phyloP scores from a whole-genome alignment of 2,888 invertebrate genomes.

The Sphecodes monilicornis region DNA sequence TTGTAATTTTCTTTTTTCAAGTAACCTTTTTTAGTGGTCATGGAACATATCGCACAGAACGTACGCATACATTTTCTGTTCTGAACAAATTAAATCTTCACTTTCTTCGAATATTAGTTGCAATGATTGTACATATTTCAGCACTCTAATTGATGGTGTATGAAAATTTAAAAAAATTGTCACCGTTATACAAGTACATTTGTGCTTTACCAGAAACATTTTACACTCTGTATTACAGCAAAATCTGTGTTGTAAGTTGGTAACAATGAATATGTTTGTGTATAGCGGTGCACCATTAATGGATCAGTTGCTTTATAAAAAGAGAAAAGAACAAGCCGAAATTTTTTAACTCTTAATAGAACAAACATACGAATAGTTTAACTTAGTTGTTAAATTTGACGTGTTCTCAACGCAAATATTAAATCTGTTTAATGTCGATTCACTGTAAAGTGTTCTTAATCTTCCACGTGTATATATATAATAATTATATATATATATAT shows the following conservation, averaged over 20 bases:
- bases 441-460: constrained; percentile 80
- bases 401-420: constrained; percentile 27
- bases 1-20: constrained; percentile 41
- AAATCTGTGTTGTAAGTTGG: constrained; percentile 24
- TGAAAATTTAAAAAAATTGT: constrained; percentile 45
- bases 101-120: constrained; percentile 17
- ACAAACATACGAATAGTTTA: constrained; percentile 22
- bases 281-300: constrained; percentile 28
- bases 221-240: constrained; percentile 15
- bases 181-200: constrained; percentile 36
- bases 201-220: constrained; percentile 43
- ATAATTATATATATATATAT: constrained; percentile 61
- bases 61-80: constrained; percentile 25
- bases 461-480: constrained; percentile 43
- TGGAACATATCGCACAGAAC: constrained; percentile 42
- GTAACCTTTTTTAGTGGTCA: constrained; percentile 37
- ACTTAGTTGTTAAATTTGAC: constrained; percentile 32
- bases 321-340: constrained; percentile 16
- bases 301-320: constrained; percentile 17
- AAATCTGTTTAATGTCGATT: constrained; percentile 68
- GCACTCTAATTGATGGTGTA: constrained; percentile 57
- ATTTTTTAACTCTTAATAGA: constrained; percentile 26
- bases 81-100: constrained; percentile 32
- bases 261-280: constrained; percentile 13
- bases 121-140: constrained; percentile 57